phyloP scores from a whole-genome alignment of 2,888 invertebrate genomes.

The Drosophila vallismaia region DNA sequence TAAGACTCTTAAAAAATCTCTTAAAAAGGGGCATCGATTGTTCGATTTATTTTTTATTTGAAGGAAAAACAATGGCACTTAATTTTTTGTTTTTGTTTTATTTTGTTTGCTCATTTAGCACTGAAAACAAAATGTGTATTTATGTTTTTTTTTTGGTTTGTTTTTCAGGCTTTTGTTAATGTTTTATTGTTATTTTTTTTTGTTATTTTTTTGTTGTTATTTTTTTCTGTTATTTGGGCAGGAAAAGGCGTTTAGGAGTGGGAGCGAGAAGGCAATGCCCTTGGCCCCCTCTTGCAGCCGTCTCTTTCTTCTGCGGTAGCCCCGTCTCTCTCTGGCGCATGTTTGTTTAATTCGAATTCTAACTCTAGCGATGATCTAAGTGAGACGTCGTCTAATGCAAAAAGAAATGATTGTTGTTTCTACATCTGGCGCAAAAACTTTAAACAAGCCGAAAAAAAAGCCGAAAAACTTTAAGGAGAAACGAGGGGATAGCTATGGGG shows the following conservation, averaged over 20 bases:
- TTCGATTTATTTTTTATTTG: neutral
- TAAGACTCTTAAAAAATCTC: neutral
- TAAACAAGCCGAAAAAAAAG: constrained; percentile 35
- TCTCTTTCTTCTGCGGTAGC: neutral
- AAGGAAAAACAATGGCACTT: neutral
- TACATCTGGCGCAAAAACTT: constrained; percentile 68
- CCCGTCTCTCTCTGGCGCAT: constrained; percentile 19
- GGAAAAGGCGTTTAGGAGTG: constrained; percentile 10
- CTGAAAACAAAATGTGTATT: constrained; percentile 7
- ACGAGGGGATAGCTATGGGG: no score
- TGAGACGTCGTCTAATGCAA: constrained; percentile 63
- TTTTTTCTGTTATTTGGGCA: neutral
- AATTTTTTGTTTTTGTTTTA: neutral
- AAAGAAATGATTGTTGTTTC: constrained; percentile 38
- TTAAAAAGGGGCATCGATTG: neutral
- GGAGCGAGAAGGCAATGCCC: constrained; percentile 19
- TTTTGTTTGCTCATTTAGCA: constrained; percentile 1
- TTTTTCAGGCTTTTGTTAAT: constrained; percentile 42
- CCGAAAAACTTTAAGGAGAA: no score
- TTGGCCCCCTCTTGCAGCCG: constrained; percentile 30
- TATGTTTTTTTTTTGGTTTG: constrained; percentile 30
- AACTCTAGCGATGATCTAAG: constrained; percentile 82
- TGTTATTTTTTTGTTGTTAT: no score
- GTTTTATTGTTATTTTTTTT: constrained; percentile 7
- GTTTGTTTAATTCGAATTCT: constrained; percentile 76